These are phyloP conservation scores for Polymixis lichenea DNA, from an alignment of 2,888 invertebrate genomes.

Conservation along the genomic window DNA sequence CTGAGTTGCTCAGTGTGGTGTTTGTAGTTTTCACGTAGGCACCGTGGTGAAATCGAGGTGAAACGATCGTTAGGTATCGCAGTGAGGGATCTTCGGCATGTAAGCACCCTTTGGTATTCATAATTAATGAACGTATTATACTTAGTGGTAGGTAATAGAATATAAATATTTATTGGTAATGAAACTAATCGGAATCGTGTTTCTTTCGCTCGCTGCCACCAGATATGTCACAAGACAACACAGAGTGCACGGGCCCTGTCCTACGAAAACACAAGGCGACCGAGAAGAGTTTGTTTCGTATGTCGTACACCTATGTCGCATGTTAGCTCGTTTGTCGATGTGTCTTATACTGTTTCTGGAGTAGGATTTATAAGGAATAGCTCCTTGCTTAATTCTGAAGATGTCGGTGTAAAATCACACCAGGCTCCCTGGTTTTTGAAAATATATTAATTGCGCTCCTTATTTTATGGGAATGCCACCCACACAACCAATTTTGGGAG, in stretches of 20 bases:
- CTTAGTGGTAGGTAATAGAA: neutral
- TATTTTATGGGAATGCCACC: neutral
- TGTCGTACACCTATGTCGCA: constrained; percentile 52
- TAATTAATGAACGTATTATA: neutral
- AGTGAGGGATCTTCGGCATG: no score
- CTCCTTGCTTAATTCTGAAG: constrained; percentile 5
- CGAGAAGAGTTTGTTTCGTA: constrained; percentile 76
- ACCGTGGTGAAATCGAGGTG: no score
- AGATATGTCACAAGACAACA: constrained; percentile 72
- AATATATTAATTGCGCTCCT: neutral
- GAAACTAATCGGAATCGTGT: constrained; percentile 32
- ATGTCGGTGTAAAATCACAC: neutral
- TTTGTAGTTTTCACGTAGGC: no score
- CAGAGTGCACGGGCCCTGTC: constrained; percentile 67
- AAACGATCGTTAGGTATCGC: no score
- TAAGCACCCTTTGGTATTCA: neutral
- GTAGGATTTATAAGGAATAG: constrained; percentile 33
- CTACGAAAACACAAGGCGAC: constrained; percentile 75
- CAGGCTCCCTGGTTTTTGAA: neutral
- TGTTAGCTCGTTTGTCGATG: constrained; percentile 52
- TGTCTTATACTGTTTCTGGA: constrained; percentile 36
- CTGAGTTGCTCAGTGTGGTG: no score
- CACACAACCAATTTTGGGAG: neutral
- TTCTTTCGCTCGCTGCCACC: constrained; percentile 49
- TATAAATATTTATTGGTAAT: constrained; percentile 13